A percentile compares a stretch with the other conserved stretches of the same genome.
phyloP scores from a whole-genome alignment of 2,888 invertebrate species.

The Alsophila aescularia region DNA sequence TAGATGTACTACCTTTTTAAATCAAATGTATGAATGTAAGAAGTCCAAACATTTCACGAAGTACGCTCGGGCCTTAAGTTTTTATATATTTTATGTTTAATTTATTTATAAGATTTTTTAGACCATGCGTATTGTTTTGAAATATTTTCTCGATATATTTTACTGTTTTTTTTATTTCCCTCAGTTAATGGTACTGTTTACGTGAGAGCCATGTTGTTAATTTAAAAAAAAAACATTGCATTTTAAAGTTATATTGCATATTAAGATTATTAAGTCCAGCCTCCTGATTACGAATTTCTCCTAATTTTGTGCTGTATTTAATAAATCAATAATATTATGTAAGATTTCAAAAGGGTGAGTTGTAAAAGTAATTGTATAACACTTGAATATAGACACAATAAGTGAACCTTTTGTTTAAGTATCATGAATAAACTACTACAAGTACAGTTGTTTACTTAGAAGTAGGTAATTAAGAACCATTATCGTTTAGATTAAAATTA shows the following conservation, averaged over 20 bases:
- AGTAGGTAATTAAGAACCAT: constrained; percentile 43
- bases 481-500: constrained; percentile 43
- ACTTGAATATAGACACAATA: background rate
- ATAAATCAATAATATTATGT: background rate
- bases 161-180: background rate
- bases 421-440: constrained; percentile 33
- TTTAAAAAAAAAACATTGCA: no score
- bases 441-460: constrained; percentile 65
- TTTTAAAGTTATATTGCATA: no score
- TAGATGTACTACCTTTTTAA: no score
- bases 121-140: background rate
- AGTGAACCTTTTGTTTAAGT: background rate
- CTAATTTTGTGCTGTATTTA: background rate
- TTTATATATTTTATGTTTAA: constrained; percentile 15
- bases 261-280: no score
- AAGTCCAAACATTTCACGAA: background rate
- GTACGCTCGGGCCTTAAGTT: background rate
- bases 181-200: background rate
- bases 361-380: background rate
- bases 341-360: background rate
- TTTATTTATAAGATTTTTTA: constrained; percentile 17
- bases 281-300: background rate
- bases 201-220: background rate
- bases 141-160: constrained; percentile 13
- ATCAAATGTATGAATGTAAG: background rate